Conservation (phyloP, 2,797 vertebrate genomes). For the Notolabrus celidotus region DNA sequence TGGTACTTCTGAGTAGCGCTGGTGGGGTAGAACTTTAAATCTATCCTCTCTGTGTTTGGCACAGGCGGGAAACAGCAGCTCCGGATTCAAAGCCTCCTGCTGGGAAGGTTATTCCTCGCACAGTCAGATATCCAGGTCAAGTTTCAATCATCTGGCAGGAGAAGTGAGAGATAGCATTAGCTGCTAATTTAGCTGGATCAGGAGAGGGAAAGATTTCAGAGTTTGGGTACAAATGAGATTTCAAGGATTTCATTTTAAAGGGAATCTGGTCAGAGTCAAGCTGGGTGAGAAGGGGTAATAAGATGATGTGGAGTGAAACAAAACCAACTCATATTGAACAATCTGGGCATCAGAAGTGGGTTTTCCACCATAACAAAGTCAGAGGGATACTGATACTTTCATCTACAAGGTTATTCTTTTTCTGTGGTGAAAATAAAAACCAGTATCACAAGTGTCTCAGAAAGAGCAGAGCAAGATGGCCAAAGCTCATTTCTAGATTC, state of each 20-base stretch:
- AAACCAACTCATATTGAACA: conserved; percentile 19
- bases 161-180: conserved; percentile 61
- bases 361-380: conserved; percentile 44
- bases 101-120: conserved; percentile 68
- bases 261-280: conserved; percentile 4
- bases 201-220: conserved; percentile 5
- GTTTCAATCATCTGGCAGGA: conserved; percentile 81
- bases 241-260: conserved; percentile 7
- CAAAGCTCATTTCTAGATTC: conserved; percentile 71
- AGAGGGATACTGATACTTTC: conserved; percentile 26
- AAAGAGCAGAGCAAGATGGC: conserved; percentile 47
- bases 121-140: conserved; percentile 67
- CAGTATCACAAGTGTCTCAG: conserved; percentile 9
- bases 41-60: conserved; percentile 61
- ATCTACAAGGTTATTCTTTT: conserved; percentile 38
- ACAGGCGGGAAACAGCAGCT: conserved; percentile 48
- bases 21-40: conserved; percentile 62
- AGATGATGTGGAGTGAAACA: conserved; percentile 21
- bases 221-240: conserved; percentile 19
- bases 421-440: conserved; percentile 34
- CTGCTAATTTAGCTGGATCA: conserved; percentile 46
- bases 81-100: conserved; percentile 53
- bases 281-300: not conserved
- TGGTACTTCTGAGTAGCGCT: conserved; percentile 54
- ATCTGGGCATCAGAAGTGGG: conserved; percentile 24